These are phyloP conservation scores for Centroberyx gerrardi DNA, from an alignment of 2,797 vertebrate genomes.

Conservation along the genomic window DNA sequence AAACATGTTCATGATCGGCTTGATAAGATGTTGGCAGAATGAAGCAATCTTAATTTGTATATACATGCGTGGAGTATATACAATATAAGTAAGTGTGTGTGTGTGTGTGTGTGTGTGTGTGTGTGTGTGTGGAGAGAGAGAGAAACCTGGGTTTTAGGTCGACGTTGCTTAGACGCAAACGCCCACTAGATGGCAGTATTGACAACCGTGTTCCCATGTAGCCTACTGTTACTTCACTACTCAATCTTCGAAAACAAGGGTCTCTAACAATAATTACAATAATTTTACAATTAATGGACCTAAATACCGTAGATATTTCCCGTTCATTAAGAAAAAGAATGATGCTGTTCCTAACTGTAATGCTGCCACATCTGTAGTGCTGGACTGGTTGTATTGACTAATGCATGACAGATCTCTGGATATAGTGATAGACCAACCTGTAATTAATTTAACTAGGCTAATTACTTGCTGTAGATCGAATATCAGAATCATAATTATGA, in stretches of 20 bases:
- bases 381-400: neutral
- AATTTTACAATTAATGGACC: too few species aligned
- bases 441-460: neutral
- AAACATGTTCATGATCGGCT: slow-evolving; percentile 56
- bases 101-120: slow-evolving; percentile 11
- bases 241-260: neutral
- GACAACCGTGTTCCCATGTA: neutral
- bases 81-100: slow-evolving; percentile 3
- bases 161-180: neutral
- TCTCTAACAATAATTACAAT: neutral
- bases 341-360: too few species aligned
- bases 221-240: too few species aligned
- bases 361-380: neutral
- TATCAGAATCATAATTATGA: neutral
- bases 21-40: slow-evolving; percentile 62
- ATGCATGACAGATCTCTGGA: neutral
- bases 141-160: neutral
- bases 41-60: slow-evolving; percentile 9
- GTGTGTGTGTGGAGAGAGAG: neutral
- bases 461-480: neutral
- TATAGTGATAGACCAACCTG: neutral
- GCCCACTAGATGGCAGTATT: slow-evolving; percentile 63
- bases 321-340: too few species aligned
- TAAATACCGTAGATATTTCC: too few species aligned
- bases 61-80: neutral